Evolutionary conservation across 2,888 invertebrate genomes (phyloP).

Genomic region (Drosophila mulleri): DNA sequence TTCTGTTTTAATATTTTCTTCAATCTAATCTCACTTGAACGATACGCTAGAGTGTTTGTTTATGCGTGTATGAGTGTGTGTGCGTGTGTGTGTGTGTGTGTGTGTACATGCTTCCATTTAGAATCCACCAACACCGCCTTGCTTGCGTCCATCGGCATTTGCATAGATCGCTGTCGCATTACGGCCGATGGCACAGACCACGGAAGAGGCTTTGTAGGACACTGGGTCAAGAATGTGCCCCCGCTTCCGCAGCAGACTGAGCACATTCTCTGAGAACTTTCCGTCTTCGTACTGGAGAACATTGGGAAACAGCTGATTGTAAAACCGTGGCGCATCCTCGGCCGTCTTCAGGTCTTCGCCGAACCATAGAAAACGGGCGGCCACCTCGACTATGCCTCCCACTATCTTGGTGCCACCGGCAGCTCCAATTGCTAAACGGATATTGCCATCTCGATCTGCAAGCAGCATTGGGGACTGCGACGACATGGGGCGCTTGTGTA

Average conservation of each 20-base stretch:
- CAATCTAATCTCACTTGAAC: conserved; percentile 66
- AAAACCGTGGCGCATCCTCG: conserved; percentile 90
- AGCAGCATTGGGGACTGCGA: conserved; percentile 96
- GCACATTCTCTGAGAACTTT: conserved; percentile 86
- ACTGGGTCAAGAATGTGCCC: conserved; percentile 89
- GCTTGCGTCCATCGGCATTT: conserved; percentile 93
- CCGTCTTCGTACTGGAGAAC: conserved; percentile 88
- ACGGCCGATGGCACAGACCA: conserved; percentile 90
- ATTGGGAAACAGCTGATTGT: conserved; percentile 94
- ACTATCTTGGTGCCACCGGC: conserved; percentile 96
- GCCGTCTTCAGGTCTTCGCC: conserved; percentile 89
- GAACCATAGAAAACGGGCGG: conserved; percentile 88
- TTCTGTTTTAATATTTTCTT: neutral
- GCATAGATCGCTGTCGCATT: conserved; percentile 89
- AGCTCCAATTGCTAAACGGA: conserved; percentile 90
- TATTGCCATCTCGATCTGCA: conserved; percentile 88
- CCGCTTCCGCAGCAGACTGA: conserved; percentile 88
- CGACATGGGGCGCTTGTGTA: conserved; percentile 94
- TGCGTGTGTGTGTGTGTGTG: conserved; percentile 13
- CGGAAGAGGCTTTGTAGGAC: conserved; percentile 45
- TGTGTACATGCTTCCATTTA: conserved; percentile 74
- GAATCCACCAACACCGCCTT: conserved; percentile 91
- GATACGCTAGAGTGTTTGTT: conserved; percentile 39
- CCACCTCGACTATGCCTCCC: conserved; percentile 90
- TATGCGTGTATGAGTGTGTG: conserved; percentile 9